A percentile compares a stretch with the other conserved stretches of the same genome.
Evolutionary conservation across 1,140 invertebrate genomes (phyloP).

Genomic region (Calephelis virginiensis): DNA sequence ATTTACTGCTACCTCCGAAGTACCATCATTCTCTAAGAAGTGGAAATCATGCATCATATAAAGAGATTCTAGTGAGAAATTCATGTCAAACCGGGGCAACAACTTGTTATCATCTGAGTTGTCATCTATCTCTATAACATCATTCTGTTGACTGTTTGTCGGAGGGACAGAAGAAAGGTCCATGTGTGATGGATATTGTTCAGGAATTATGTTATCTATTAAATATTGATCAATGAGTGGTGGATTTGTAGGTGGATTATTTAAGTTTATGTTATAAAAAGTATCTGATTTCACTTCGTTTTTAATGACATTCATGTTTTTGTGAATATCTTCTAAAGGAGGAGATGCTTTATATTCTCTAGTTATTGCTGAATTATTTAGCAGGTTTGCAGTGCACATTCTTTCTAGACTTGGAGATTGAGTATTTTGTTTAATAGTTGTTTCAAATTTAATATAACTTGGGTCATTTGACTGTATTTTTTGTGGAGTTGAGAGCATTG

Average conservation of each 20-base stretch:
- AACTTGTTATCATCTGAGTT: conserved; percentile 74
- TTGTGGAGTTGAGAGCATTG: conserved; percentile 49
- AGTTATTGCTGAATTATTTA: conserved; percentile 53
- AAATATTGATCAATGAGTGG: conserved; percentile 64
- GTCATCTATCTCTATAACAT: conserved; percentile 72
- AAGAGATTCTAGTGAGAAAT: conserved; percentile 65
- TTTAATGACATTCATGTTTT: conserved; percentile 70
- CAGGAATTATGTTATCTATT: conserved; percentile 66
- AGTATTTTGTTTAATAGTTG: conserved; percentile 68
- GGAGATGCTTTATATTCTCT: conserved; percentile 69
- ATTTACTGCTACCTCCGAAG: conserved; percentile 44
- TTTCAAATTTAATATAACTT: conserved; percentile 70
- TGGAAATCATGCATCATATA: conserved; percentile 72
- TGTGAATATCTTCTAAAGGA: conserved; percentile 66
- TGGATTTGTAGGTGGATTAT: conserved; percentile 43
- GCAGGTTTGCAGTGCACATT: conserved; percentile 65
- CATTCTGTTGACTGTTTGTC: conserved; percentile 55
- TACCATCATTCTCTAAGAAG: conserved; percentile 62
- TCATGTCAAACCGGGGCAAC: conserved; percentile 65
- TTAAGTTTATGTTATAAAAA: conserved; percentile 61
- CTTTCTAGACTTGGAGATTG: conserved; percentile 66
- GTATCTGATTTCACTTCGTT: conserved; percentile 69
- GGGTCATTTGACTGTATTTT: conserved; percentile 64
- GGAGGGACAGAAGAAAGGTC: conserved; percentile 56
- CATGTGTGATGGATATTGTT: conserved; percentile 59